Evolutionary conservation across 2,888 invertebrate species (phyloP).

Genomic region (Tetropium fuscum): DNA sequence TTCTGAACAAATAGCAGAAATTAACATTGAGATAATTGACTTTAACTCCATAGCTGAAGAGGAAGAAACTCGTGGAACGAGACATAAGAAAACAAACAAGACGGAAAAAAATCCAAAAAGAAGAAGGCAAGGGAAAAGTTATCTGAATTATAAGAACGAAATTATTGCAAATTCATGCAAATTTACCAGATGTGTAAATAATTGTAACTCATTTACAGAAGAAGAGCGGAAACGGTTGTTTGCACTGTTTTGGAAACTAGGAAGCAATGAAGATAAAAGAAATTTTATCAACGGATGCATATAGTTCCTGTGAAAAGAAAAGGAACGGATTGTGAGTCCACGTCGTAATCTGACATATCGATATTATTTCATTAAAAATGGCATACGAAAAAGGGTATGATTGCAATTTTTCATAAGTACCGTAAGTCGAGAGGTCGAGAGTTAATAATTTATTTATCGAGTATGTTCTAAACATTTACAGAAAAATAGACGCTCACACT

Average conservation of each 20-base stretch:
- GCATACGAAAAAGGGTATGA: constrained; percentile 9
- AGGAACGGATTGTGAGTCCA: constrained; percentile 6
- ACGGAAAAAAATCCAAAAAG: neutral
- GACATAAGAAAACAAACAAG: neutral
- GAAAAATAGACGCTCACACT: too few relatives aligned
- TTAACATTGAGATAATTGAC: too few relatives aligned
- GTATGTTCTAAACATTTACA: too few relatives aligned
- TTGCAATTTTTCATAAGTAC: too few relatives aligned
- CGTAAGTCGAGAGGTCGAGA: too few relatives aligned
- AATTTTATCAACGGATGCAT: constrained; percentile 22
- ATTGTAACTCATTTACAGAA: constrained; percentile 15
- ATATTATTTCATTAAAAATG: constrained; percentile 16
- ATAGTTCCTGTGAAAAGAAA: constrained; percentile 19
- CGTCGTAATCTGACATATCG: constrained; percentile 15
- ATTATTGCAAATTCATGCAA: neutral
- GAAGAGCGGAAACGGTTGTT: constrained; percentile 8
- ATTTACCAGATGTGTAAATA: neutral
- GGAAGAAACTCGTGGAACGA: neutral
- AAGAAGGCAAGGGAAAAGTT: neutral
- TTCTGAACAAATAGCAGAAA: too few relatives aligned
- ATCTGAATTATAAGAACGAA: neutral
- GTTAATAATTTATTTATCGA: too few relatives aligned
- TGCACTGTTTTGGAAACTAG: constrained; percentile 12
- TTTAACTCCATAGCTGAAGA: too few relatives aligned
- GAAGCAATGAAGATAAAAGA: constrained; percentile 1